These are phyloP conservation scores for Dinomys branickii DNA, from an alignment of 2,113 vertebrate species.

Conservation along the genomic window DNA sequence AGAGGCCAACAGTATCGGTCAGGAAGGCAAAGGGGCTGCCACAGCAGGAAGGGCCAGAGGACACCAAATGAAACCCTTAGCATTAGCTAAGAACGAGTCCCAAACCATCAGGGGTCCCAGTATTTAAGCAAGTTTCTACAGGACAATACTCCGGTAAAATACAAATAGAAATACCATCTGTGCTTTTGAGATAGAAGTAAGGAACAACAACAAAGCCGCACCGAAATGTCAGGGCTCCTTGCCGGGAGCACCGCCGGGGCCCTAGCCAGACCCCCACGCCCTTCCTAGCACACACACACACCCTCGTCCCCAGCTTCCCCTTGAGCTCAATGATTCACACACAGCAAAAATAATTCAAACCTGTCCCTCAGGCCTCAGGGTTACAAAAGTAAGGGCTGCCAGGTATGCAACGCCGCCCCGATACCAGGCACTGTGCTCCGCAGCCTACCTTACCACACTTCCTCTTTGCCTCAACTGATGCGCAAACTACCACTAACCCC, in stretches of 20 bases:
- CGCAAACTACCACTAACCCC: background rate
- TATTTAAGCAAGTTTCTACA: conserved; percentile 47
- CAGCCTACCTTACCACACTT: background rate
- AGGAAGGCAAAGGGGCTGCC: background rate
- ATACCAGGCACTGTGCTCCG: background rate
- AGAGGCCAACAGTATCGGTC: conserved; percentile 25
- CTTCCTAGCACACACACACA: background rate
- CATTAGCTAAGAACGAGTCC: conserved; percentile 55
- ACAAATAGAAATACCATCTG: background rate
- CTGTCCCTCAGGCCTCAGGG: background rate
- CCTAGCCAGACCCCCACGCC: background rate
- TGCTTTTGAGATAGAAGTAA: conserved; percentile 10
- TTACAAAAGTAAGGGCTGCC: background rate
- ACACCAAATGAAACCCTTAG: background rate
- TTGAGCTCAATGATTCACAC: background rate
- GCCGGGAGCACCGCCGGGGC: background rate
- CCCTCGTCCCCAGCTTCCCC: background rate
- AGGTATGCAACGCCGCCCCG: background rate
- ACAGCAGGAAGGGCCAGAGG: background rate
- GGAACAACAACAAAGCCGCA: conserved; percentile 46
- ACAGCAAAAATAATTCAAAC: background rate
- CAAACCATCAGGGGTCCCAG: background rate
- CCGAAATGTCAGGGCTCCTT: conserved; percentile 61
- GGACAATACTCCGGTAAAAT: conserved; percentile 1
- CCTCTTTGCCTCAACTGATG: background rate